Evolutionary conservation across 2,113 vertebrate genomes (phyloP), one percentile per base, ranked within the genome.

Genomic region (Muscicapa adusta): DNA sequence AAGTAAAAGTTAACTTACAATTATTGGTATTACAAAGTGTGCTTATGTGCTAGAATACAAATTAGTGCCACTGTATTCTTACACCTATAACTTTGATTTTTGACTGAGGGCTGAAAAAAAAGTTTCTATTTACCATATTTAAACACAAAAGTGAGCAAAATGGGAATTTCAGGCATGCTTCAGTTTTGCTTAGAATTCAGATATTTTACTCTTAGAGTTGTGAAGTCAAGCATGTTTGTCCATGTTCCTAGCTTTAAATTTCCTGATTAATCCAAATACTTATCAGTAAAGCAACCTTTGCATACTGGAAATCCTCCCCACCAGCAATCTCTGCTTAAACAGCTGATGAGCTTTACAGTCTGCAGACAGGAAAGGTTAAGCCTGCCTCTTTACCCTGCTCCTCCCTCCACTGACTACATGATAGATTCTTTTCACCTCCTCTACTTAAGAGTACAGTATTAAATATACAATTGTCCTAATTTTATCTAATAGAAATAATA

Each of bases 281-380:
- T 70, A 65, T 93, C 65, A 74, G 79, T 42, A 95, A 94, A 95
- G 92, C 78, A 96, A 91, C 42, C 48, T 68, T 83, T 73, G 60
- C 36, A 85, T 40, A 70, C 18, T 84, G 60, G 66, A 94, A 96
- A 92, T 85, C 76, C 77, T 91, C 61, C 43, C 51, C 67, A 71
- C 43, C 25, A 67, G 70, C 92, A 96, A 91, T 75, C 50, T 91
- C 82, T 91, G 75, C 82, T 97, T 93, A 86, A 93, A 89, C 68
- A 96, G 84, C 84, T 89, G 84, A 95, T 87, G 80, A 88, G 79
- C 84, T 83, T 94, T 75, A 58, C n/a, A 53, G 62, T 36, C 34
- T 23, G 12, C 26, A 94, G 88, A 65, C 50, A 79, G 62, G 66
- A 88, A 89, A 95, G 77, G 72, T 94, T 85, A 92, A 90, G 70